Evolutionary conservation across 2,797 vertebrate species (phyloP), one percentile per base, ranked within the genome.

Genomic region (Lates japonicus): DNA sequence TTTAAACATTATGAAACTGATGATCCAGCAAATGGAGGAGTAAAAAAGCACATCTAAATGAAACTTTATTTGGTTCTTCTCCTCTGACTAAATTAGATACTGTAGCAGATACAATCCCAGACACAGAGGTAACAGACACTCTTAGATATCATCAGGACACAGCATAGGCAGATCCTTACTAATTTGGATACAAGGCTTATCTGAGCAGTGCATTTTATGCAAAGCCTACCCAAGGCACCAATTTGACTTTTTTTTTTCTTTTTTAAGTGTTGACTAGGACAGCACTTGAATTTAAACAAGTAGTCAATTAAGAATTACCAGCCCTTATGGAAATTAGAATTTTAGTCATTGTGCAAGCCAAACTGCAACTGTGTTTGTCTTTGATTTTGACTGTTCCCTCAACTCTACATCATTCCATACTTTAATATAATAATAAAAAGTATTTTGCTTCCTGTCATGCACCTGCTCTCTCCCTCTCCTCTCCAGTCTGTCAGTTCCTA

Each of bases 181-280:
- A 22, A 80, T 82, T 61, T 80, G 68, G 39, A 72, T 29, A 10
- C 55, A 4, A 59, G 31, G 35, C 67, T 77, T 59, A 62, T 76
- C 64, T 76, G 8, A 44, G 29, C 52, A 66, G 31, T 51, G 46
- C 25, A 76, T 70, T 48, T 74, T 49, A 82, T 81, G 75, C 65
- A 83, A 75, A 79, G 69, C 77, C 60, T 14, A 12, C 35, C 58
- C 51, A 70, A 64, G 62, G 42, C 39, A 63, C 42, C 61, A 31
- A 64, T 64, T 69, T 41, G 11, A 64, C 35, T 81, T 63, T 52
- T 54, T 63, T 3, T 37, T 37, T 37, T 37, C 13, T 12, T 62
- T 82, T 85, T 63, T 77, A 65, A 79, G 25, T 71, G 80, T 67
- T 65, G 65, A 77, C 48, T 39, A 2, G 29, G 65, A 77, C 46